Evolutionary conservation across 2,797 vertebrate genomes (phyloP).

Genomic region (Pseudomugil tenellus): DNA sequence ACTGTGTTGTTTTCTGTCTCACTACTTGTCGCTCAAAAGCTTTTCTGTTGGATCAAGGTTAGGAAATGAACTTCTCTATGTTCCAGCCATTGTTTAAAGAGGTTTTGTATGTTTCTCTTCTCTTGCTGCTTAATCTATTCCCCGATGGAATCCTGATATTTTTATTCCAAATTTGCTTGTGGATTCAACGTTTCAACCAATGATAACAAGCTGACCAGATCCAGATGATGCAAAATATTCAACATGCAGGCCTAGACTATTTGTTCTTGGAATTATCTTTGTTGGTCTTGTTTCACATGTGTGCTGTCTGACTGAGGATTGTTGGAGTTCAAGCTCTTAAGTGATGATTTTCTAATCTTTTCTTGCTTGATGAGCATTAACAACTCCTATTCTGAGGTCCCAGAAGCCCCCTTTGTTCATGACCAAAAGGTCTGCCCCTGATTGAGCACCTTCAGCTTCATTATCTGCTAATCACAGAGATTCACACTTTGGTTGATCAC

Average conservation of each 20-base stretch:
- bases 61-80: background rate
- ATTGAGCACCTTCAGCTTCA: background rate
- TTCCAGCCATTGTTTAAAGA: background rate
- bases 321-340: background rate
- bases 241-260: too few species aligned
- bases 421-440: background rate
- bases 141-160: background rate
- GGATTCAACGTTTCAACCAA: background rate
- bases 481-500: background rate
- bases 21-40: background rate
- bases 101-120: background rate
- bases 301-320: background rate
- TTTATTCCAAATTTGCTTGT: background rate
- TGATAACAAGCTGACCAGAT: background rate
- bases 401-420: background rate
- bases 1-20: background rate
- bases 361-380: background rate
- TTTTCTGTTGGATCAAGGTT: background rate
- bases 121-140: background rate
- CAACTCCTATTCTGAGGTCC: background rate
- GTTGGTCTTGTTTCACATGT: background rate
- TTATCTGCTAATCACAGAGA: background rate
- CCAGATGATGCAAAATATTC: background rate
- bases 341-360: background rate
- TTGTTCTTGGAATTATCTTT: background rate